These are phyloP conservation scores for Eubasilissa splendida DNA, from an alignment of 2,888 invertebrate species.

Conservation along the genomic window DNA sequence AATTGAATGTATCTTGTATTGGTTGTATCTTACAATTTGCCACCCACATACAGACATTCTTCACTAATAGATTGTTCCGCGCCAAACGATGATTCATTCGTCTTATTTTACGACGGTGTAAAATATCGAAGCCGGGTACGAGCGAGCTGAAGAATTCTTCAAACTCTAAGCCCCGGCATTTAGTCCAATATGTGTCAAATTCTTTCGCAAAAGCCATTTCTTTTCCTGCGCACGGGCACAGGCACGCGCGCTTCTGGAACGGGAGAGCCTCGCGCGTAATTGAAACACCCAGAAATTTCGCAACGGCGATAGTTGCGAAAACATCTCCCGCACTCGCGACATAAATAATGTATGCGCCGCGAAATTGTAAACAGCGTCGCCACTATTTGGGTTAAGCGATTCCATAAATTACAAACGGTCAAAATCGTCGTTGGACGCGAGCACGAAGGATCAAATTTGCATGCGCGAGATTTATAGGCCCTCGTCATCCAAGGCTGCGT, in stretches of 20 bases:
- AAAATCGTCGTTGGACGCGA: conserved; percentile 51
- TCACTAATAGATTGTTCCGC: conserved; percentile 32
- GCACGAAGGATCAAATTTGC: conserved; percentile 56
- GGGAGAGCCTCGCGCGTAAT: conserved; percentile 12
- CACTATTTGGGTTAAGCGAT: conserved; percentile 57
- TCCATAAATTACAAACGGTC: conserved; percentile 57
- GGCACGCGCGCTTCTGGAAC: not conserved
- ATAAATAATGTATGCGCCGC: conserved; percentile 54
- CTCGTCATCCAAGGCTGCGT: conserved; percentile 58
- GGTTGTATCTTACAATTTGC: not conserved
- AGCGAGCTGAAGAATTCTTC: not conserved
- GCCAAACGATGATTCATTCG: conserved; percentile 20
- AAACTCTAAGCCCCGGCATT: not conserved
- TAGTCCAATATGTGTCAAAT: conserved; percentile 12
- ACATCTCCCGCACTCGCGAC: conserved; percentile 27
- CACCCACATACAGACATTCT: conserved; percentile 19
- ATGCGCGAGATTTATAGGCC: conserved; percentile 55
- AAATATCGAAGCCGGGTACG: not conserved
- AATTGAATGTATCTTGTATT: not conserved
- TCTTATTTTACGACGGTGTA: conserved; percentile 11
- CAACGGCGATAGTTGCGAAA: conserved; percentile 42
- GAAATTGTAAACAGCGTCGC: conserved; percentile 53
- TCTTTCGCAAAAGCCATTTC: conserved; percentile 6
- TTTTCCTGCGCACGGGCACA: not conserved
- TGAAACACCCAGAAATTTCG: conserved; percentile 28